phyloP scores from a whole-genome alignment of 92 coral and sea anemone species.

The Umimayanthus chanpuru region DNA sequence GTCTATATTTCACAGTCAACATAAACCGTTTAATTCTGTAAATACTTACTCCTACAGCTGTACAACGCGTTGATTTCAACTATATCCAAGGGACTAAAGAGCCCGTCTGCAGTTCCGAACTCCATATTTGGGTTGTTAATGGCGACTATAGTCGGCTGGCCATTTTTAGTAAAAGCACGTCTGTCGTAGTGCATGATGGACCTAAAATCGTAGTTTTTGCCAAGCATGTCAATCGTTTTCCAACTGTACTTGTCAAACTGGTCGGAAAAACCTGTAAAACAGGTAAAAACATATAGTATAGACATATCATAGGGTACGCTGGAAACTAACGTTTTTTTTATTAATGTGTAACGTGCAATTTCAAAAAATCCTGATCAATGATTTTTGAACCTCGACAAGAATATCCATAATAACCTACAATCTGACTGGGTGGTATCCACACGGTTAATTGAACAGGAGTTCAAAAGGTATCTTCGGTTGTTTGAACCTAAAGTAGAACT shows the following conservation, averaged over 20 bases:
- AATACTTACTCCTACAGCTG: conserved; percentile 72
- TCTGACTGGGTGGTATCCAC: background rate
- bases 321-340: no score
- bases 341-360: background rate
- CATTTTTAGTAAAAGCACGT: conserved; percentile 66
- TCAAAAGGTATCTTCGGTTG: background rate
- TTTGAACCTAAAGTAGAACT: background rate
- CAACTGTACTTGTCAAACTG: conserved; percentile 74
- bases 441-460: background rate
- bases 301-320: background rate
- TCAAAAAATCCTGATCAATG: no score
- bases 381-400: no score
- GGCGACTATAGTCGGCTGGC: conserved; percentile 68
- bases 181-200: conserved; percentile 84
- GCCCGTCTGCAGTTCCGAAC: conserved; percentile 45
- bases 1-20: no score
- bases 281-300: background rate
- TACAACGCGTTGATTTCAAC: conserved; percentile 85
- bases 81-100: conserved; percentile 67
- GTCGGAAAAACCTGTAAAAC: conserved; percentile 53
- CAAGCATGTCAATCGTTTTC: conserved; percentile 63
- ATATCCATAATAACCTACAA: no score
- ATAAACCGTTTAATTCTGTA: no score
- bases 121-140: conserved; percentile 49
- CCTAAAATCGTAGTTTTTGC: conserved; percentile 66